Percentiles rank a stretch among this genome's conserved stretches.
phyloP scores from a whole-genome alignment of 2,113 vertebrate genomes.

The Mesocricetus auratus region DNA sequence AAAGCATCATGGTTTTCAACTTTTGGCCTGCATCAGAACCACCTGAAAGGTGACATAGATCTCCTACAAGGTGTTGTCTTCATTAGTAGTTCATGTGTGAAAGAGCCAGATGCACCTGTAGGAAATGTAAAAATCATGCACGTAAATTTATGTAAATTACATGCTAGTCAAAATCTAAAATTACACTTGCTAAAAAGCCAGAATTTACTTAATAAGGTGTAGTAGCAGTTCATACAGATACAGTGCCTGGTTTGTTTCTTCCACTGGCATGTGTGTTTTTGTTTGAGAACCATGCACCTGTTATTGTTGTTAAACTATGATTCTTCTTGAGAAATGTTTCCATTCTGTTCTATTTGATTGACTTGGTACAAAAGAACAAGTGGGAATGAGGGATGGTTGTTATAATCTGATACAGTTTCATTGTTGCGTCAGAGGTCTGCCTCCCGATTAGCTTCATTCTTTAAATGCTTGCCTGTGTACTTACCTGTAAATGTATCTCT shows the following conservation, averaged over 20 bases:
- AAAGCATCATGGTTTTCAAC: neutral
- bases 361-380: neutral
- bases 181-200: neutral
- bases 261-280: conserved; percentile 42
- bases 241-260: conserved; percentile 22
- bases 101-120: neutral
- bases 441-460: conserved; percentile 38
- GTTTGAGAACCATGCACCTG: conserved; percentile 47
- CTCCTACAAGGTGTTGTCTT: neutral
- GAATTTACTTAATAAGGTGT: neutral
- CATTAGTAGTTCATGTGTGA: neutral
- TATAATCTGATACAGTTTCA: neutral
- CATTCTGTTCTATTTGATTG: conserved; percentile 36
- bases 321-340: conserved; percentile 35
- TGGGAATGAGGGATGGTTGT: neutral
- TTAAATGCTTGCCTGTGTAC: neutral
- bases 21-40: neutral
- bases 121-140: neutral
- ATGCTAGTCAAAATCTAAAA: conserved; percentile 40
- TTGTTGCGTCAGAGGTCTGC: neutral
- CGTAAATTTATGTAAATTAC: conserved; percentile 31
- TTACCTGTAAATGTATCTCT: neutral
- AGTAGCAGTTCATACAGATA: neutral
- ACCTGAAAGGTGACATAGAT: neutral
- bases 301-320: conserved; percentile 57